Evolutionary conservation across 2,113 vertebrate genomes (phyloP).

Genomic region (Eulemur macaco): DNA sequence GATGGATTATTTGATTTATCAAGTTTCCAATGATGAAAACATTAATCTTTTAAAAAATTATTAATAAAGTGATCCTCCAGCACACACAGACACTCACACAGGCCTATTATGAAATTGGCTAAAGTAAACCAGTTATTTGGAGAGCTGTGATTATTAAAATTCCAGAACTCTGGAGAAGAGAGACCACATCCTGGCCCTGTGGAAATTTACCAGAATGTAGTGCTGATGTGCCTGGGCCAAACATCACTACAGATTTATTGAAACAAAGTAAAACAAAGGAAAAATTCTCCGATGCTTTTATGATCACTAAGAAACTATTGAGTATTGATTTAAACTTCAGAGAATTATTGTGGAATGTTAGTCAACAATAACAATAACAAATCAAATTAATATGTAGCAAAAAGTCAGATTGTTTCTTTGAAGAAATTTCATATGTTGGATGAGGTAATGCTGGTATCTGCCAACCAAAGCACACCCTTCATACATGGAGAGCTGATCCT

Average conservation of each 20-base stretch:
- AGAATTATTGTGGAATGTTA: background rate
- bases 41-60: background rate
- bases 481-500: background rate
- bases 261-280: background rate
- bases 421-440: background rate
- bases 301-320: background rate
- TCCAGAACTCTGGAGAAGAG: background rate
- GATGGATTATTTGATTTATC: background rate
- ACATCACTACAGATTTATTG: background rate
- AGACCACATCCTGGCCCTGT: background rate
- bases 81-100: background rate
- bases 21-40: background rate
- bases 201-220: background rate
- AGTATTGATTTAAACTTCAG: background rate
- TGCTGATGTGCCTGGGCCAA: background rate
- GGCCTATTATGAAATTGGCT: background rate
- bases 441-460: background rate
- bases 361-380: background rate
- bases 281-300: background rate
- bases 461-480: background rate
- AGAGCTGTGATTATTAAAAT: background rate
- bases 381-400: background rate
- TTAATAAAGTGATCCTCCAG: background rate
- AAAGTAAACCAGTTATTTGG: slow-evolving; percentile 1
- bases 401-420: background rate